These are phyloP conservation scores for Eupithecia exiguata DNA, from an alignment of 2,888 invertebrate species.

Conservation along the genomic window DNA sequence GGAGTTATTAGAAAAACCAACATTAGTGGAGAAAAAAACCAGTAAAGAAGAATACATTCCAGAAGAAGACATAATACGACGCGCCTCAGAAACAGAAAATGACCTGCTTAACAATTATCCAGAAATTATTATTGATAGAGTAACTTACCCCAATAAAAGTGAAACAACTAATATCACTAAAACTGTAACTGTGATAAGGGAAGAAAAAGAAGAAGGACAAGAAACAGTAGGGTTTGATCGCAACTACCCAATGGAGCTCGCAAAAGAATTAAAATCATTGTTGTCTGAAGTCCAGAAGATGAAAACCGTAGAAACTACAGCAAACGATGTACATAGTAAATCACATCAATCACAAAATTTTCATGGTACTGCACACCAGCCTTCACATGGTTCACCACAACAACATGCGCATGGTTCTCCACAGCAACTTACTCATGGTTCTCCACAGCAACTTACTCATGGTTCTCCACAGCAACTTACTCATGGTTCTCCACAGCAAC, in stretches of 20 bases:
- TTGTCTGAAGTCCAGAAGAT: slow-evolving; percentile 24
- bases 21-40: neutral
- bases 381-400: neutral
- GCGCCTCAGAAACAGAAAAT: slow-evolving; percentile 11
- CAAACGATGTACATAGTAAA: slow-evolving; percentile 13
- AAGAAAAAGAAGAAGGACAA: slow-evolving; percentile 7
- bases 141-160: slow-evolving; percentile 27
- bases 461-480: neutral
- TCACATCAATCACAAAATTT: neutral
- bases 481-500: neutral
- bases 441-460: neutral
- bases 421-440: neutral
- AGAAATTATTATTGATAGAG: slow-evolving; percentile 34
- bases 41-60: slow-evolving; percentile 8
- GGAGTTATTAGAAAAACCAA: slow-evolving; percentile 11
- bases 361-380: slow-evolving; percentile 5
- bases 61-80: slow-evolving; percentile 11
- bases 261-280: slow-evolving; percentile 29
- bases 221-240: neutral
- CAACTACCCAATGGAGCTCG: neutral
- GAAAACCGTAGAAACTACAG: slow-evolving; percentile 10
- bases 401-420: neutral
- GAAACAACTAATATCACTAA: slow-evolving; percentile 2
- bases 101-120: slow-evolving; percentile 33
- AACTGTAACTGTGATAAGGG: neutral